phyloP scores from a whole-genome alignment of 2,888 invertebrate genomes.

The Oxyteleia sp. region DNA sequence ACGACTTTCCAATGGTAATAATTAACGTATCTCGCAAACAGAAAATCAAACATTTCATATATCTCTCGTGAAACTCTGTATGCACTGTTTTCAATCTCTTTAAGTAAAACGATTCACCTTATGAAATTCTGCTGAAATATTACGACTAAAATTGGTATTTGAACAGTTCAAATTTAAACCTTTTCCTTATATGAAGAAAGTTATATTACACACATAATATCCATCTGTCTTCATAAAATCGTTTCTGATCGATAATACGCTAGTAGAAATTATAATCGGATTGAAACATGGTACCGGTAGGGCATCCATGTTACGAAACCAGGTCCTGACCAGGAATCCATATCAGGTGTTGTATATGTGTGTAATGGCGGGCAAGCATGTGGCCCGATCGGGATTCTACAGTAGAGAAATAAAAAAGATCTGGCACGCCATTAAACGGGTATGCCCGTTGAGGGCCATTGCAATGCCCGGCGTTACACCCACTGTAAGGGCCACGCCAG shows the following conservation, averaged over 20 bases:
- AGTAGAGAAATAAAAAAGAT: too few species aligned
- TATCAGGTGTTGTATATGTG: too few species aligned
- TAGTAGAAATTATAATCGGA: too few species aligned
- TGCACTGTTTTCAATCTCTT: constrained; percentile 36
- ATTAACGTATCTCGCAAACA: not conserved
- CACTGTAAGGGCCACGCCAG: too few species aligned
- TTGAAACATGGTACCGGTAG: too few species aligned
- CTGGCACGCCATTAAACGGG: too few species aligned
- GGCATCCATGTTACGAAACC: too few species aligned
- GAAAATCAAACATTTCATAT: constrained; percentile 11
- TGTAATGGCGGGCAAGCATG: too few species aligned
- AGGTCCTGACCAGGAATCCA: too few species aligned
- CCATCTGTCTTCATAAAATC: constrained; percentile 21
- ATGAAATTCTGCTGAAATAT: constrained; percentile 49
- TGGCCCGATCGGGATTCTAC: too few species aligned
- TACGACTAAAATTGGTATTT: constrained; percentile 42
- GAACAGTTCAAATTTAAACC: constrained; percentile 48
- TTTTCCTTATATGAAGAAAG: constrained; percentile 23
- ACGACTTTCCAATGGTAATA: constrained; percentile 3
- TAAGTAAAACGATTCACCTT: constrained; percentile 43
- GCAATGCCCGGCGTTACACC: too few species aligned
- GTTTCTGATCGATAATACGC: constrained; percentile 24
- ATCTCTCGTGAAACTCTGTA: not conserved
- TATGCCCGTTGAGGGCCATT: too few species aligned
- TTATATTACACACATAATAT: constrained; percentile 36